Evolutionary conservation across 1,140 invertebrate genomes (phyloP), one percentile per base, ranked within the genome.

Genomic region (Drosophila tropicalis): DNA sequence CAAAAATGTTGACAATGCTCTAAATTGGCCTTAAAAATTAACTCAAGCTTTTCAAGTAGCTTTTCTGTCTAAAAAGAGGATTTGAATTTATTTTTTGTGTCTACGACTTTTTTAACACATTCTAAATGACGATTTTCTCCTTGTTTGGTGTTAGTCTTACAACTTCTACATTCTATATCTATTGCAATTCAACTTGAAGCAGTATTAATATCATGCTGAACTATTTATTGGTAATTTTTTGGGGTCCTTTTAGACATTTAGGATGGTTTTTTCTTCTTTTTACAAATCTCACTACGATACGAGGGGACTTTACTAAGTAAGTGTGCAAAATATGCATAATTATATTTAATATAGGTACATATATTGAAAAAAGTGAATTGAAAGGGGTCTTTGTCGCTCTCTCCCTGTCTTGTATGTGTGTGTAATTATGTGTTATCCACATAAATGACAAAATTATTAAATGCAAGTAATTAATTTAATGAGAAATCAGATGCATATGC

Each of bases 401-500:
- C 44, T 47, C 3, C 5, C 17, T 51, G 29, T 29, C 29, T 13
- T 47, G 6, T 47, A 1, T 76, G 72, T 55, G 41, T 76, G 72
- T 76, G 54, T 70, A 17, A 25, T 55, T 36, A 10, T 36, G 34
- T 36, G 34, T 36, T 36, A 12, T 36, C 34, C 72, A 57, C 55
- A 58, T 71, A 87, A 82, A 82, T 87, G 67, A 74, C 72, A 72
- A 74, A 89, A 80, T 77, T 76, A 68, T 79, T 87, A 80, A 87
- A 71, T 76, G 72, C 58, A 68, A 82, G 70, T 83, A 86, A 86
- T 86, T 86, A 80, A 87, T 83, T 86, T 81, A 76, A 69, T 64
- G 64, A 67, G 62, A 73, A 83, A 86, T 78, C 75, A 70, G 63
- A 70, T 70, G 62, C 61, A 36, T 54, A 60, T 40, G 56, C 68